A percentile compares a stretch with the other conserved stretches of the same genome.
phyloP scores from a whole-genome alignment of 2,888 invertebrate genomes.

The Cheilosia grossa region DNA sequence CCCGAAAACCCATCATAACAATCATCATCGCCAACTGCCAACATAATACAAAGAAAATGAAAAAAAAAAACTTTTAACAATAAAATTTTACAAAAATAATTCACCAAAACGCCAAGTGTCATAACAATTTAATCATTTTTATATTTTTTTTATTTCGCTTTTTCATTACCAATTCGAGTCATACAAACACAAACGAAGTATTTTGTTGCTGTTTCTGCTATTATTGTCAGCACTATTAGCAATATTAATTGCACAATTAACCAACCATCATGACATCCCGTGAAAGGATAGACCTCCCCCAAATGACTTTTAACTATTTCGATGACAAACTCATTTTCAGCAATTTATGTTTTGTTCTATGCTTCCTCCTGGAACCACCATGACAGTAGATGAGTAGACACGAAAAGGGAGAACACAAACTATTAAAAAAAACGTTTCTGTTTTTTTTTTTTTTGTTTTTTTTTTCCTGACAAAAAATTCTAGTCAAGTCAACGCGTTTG shows the following conservation, averaged over 20 bases:
- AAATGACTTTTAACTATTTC: conserved; percentile 25
- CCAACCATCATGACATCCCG: conserved; percentile 19
- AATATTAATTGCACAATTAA: conserved; percentile 68
- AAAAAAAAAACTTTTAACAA: conserved; percentile 21
- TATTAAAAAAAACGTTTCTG: background rate
- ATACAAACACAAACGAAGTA: conserved; percentile 36
- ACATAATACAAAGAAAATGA: background rate
- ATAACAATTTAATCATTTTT: conserved; percentile 64
- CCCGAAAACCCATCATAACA: conserved; percentile 64
- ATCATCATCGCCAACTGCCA: conserved; percentile 59
- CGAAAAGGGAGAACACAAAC: conserved; percentile 1
- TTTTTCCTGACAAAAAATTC: conserved; percentile 50
- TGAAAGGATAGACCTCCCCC: conserved; percentile 35
- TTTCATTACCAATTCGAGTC: conserved; percentile 68
- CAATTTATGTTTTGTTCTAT: background rate
- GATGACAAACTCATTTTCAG: conserved; percentile 14
- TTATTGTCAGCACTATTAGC: conserved; percentile 39
- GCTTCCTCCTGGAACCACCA: background rate
- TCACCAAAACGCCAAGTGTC: conserved; percentile 69
- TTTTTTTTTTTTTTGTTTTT: conserved; percentile 18
- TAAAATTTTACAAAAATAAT: conserved; percentile 54
- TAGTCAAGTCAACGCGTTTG: conserved; percentile 71
- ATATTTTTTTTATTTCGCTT: conserved; percentile 15
- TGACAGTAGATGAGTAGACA: conserved; percentile 1
- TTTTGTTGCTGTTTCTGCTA: conserved; percentile 26